phyloP scores from a whole-genome alignment of 2,888 invertebrate species.

The Caenorhabditis drosophilae region DNA sequence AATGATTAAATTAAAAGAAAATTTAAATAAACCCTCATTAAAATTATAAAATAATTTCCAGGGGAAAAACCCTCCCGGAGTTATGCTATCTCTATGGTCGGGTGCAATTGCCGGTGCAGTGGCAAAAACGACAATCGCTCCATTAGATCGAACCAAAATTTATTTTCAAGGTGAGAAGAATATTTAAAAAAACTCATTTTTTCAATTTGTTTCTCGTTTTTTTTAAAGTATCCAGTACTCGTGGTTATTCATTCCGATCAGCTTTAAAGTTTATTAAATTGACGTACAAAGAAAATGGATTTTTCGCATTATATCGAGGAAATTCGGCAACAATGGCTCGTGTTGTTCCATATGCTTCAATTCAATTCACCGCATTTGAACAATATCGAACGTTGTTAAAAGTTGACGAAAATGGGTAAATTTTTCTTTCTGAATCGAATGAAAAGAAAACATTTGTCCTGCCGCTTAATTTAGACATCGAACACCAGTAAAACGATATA shows the following conservation, averaged over 20 bases:
- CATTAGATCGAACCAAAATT: conserved; percentile 95
- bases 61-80: conserved; percentile 37
- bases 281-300: conserved; percentile 81
- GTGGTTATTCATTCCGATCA: conserved; percentile 71
- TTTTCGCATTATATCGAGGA: conserved; percentile 81
- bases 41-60: too few relatives aligned
- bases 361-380: conserved; percentile 96
- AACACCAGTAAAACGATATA: conserved; percentile 75
- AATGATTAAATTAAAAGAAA: too few relatives aligned
- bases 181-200: conserved; percentile 3
- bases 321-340: conserved; percentile 98
- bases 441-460: too few relatives aligned
- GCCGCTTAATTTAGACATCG: conserved; percentile 63
- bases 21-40: too few relatives aligned
- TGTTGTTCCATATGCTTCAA: conserved; percentile 93
- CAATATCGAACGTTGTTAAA: conserved; percentile 85
- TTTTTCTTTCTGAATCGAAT: too few relatives aligned
- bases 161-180: conserved; percentile 82
- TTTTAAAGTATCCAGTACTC: conserved; percentile 69
- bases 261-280: conserved; percentile 72
- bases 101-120: conserved; percentile 91
- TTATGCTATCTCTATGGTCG: conserved; percentile 81
- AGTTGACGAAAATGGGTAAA: conserved; percentile 60
- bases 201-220: conserved; percentile 2
- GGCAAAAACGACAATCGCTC: conserved; percentile 95